A percentile compares a stretch with the other conserved stretches of the same genome.
Conservation (phyloP, 2,888 invertebrate species). For the Tetrapedia diversipes region DNA sequence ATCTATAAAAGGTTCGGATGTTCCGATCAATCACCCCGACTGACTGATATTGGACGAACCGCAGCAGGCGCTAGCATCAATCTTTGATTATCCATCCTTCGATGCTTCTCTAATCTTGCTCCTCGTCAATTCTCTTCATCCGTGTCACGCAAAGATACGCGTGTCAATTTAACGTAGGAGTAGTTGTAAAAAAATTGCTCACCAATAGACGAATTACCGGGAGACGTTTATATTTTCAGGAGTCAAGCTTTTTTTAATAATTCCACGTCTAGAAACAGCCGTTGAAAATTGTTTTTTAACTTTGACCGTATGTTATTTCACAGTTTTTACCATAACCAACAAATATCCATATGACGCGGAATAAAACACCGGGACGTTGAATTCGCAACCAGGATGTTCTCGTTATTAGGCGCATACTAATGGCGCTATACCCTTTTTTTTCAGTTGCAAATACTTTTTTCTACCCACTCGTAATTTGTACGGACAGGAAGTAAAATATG, state of each 20-base stretch:
- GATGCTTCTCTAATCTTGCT: constrained; percentile 54
- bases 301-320: not conserved
- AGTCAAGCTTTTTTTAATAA: too few species aligned
- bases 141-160: constrained; percentile 10
- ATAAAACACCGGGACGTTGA: not conserved
- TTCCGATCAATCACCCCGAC: constrained; percentile 70
- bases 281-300: not conserved
- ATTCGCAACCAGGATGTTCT: not conserved
- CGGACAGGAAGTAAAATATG: not conserved
- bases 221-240: not conserved
- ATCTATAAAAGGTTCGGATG: constrained; percentile 60
- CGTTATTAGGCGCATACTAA: constrained; percentile 2
- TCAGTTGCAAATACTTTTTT: too few species aligned
- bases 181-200: not conserved
- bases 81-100: constrained; percentile 72
- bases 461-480: not conserved
- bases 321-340: not conserved
- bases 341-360: not conserved
- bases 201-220: not conserved
- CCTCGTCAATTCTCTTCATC: constrained; percentile 48
- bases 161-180: constrained; percentile 25
- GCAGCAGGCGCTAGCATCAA: constrained; percentile 66
- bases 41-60: constrained; percentile 69
- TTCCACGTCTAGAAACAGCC: not conserved
- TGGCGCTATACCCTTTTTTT: not conserved